Evolutionary conservation across 2,113 vertebrate genomes (phyloP).

Genomic region (Coptodon bakossiorum): DNA sequence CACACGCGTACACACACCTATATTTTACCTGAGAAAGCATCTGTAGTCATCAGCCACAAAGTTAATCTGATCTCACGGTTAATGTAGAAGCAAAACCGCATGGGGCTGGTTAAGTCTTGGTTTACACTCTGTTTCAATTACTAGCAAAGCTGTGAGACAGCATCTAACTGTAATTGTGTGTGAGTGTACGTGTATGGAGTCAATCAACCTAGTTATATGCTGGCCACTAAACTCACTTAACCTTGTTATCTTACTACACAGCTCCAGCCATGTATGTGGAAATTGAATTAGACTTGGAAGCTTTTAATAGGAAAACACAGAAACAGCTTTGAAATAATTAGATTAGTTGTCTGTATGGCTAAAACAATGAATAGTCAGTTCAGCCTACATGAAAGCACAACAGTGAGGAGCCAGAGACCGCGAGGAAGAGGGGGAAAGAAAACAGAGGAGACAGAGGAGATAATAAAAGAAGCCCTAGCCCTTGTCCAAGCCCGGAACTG

Average conservation of each 20-base stretch:
- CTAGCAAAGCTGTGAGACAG: conserved; percentile 56
- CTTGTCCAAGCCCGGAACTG: neutral
- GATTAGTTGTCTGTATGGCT: conserved; percentile 24
- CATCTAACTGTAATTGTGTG: conserved; percentile 52
- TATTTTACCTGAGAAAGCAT: conserved; percentile 42
- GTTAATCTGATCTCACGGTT: conserved; percentile 72
- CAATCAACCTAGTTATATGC: conserved; percentile 52
- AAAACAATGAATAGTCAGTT: conserved; percentile 10
- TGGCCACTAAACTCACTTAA: conserved; percentile 59
- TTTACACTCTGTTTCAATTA: conserved; percentile 67
- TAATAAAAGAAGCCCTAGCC: neutral
- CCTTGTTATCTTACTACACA: conserved; percentile 51
- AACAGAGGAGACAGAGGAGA: neutral
- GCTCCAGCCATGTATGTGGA: conserved; percentile 40
- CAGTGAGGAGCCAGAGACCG: neutral
- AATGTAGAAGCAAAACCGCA: conserved; percentile 67
- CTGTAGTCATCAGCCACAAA: conserved; percentile 40
- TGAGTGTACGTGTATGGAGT: conserved; percentile 40
- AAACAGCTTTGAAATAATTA: conserved; percentile 40
- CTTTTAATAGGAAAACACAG: conserved; percentile 44
- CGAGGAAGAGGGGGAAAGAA: neutral
- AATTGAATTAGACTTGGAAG: conserved; percentile 53
- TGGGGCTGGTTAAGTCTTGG: conserved; percentile 67
- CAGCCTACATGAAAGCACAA: neutral
- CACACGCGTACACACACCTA: neutral